Evolutionary conservation across 2,888 invertebrate species (phyloP).

Genomic region (Ctena decussata): DNA sequence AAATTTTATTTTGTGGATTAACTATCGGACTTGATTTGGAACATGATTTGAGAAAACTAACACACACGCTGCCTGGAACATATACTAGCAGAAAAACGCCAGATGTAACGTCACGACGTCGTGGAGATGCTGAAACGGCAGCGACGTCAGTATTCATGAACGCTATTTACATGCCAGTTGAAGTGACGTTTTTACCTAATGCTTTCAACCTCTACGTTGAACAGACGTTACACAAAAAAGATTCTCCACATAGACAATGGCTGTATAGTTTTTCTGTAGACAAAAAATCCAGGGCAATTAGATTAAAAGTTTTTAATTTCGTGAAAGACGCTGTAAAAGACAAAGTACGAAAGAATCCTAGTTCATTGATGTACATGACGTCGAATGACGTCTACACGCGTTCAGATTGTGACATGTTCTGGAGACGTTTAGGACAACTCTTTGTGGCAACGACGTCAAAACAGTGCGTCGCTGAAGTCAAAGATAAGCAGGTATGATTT

Average conservation of each 20-base stretch:
- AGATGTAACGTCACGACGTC: constrained; percentile 37
- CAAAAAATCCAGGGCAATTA: constrained; percentile 57
- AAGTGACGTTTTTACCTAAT: constrained; percentile 66
- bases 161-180: constrained; percentile 68
- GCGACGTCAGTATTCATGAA: constrained; percentile 52
- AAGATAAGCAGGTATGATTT: constrained; percentile 72
- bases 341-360: constrained; percentile 55
- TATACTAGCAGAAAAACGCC: constrained; percentile 62
- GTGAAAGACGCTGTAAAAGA: constrained; percentile 51
- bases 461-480: constrained; percentile 71
- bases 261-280: constrained; percentile 71
- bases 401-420: constrained; percentile 77
- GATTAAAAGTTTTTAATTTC: constrained; percentile 66
- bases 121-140: neutral
- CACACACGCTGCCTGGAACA: constrained; percentile 66
- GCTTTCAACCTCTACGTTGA: constrained; percentile 74
- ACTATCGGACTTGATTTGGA: constrained; percentile 51
- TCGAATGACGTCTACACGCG: constrained; percentile 67
- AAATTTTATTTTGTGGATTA: constrained; percentile 23
- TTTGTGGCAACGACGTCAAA: constrained; percentile 76
- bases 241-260: constrained; percentile 68
- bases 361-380: constrained; percentile 58
- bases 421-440: constrained; percentile 72
- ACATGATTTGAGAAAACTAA: constrained; percentile 56
- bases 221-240: constrained; percentile 65